Evolutionary conservation across 2,888 invertebrate species (phyloP).

Genomic region (Stenodera caucasica): DNA sequence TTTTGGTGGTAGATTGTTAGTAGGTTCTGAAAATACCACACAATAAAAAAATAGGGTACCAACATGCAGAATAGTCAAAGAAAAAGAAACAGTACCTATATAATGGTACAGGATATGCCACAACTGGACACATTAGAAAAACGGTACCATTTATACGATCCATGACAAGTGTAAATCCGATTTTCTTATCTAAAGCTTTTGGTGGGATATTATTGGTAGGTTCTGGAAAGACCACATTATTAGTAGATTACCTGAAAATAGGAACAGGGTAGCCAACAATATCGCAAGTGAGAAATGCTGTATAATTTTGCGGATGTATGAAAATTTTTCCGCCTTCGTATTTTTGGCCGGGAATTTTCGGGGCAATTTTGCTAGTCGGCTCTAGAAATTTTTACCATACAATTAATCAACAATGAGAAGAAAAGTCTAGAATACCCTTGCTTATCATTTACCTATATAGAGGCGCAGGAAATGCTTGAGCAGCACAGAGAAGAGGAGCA

Average conservation of each 20-base stretch:
- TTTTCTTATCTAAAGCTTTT: slow-evolving; percentile 57
- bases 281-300: slow-evolving; percentile 68
- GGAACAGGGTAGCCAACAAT: slow-evolving; percentile 72
- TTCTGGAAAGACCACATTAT: slow-evolving; percentile 55
- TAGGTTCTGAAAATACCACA: slow-evolving; percentile 54
- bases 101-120: slow-evolving; percentile 54
- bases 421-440: slow-evolving; percentile 58
- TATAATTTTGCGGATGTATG: slow-evolving; percentile 56
- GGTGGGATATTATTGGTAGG: slow-evolving; percentile 70
- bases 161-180: slow-evolving; percentile 59
- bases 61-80: slow-evolving; percentile 12
- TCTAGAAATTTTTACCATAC: slow-evolving; percentile 47
- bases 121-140: slow-evolving; percentile 57
- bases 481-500: slow-evolving; percentile 56
- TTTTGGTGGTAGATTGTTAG: slow-evolving; percentile 65
- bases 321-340: slow-evolving; percentile 63
- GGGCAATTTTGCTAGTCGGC: slow-evolving; percentile 66
- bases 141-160: slow-evolving; percentile 51
- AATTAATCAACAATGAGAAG: background rate
- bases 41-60: slow-evolving; percentile 14
- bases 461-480: slow-evolving; percentile 63
- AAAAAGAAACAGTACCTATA: slow-evolving; percentile 47
- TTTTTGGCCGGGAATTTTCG: slow-evolving; percentile 62
- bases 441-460: slow-evolving; percentile 53
- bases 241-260: slow-evolving; percentile 64